Conservation (phyloP, 2,113 vertebrate species). For the Triplophysa siluroides region DNA sequence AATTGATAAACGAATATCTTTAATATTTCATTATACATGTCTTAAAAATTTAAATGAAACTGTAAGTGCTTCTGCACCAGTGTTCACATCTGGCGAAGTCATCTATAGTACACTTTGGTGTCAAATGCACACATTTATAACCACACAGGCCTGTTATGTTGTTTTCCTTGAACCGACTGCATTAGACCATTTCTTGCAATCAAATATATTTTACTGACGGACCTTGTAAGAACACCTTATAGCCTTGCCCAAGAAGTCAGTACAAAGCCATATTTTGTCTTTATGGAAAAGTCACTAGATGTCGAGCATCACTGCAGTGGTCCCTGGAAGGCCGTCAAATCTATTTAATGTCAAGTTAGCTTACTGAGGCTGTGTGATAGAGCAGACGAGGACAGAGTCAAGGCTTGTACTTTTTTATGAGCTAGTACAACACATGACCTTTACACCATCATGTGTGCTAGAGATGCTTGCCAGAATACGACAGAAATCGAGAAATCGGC, state of each 20-base stretch:
- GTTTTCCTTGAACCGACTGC: too few relatives aligned
- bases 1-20: too few relatives aligned
- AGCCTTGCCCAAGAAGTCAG: constrained; percentile 18
- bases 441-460: neutral
- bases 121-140: too few relatives aligned
- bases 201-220: too few relatives aligned
- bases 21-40: too few relatives aligned
- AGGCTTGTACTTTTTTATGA: constrained; percentile 20
- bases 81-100: too few relatives aligned
- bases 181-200: too few relatives aligned
- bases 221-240: constrained; percentile 1
- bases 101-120: too few relatives aligned
- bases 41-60: too few relatives aligned
- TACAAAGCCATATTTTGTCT: constrained; percentile 32
- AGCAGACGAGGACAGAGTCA: neutral
- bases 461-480: neutral
- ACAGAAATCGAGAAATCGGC: neutral
- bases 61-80: too few relatives aligned
- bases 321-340: constrained; percentile 27
- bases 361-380: neutral
- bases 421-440: constrained; percentile 3
- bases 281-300: constrained; percentile 21
- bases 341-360: constrained; percentile 18
- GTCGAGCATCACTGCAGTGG: neutral
- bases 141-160: too few relatives aligned